These are phyloP conservation scores for Megathymus violae DNA, from an alignment of 1,140 invertebrate genomes.

Conservation along the genomic window DNA sequence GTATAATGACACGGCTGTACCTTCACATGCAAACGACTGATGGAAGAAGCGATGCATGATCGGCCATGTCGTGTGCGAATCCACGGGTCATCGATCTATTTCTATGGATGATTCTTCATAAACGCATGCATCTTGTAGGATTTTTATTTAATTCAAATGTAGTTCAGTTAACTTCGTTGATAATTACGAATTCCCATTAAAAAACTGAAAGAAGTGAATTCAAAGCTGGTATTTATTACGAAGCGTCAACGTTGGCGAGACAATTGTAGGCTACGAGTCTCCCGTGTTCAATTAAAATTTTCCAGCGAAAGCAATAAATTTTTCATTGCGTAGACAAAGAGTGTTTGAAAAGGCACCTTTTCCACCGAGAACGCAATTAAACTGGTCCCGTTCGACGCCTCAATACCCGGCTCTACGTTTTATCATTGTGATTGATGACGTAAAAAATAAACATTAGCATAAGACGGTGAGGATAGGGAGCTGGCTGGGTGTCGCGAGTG, in stretches of 20 bases:
- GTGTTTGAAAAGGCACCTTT: constrained; percentile 53
- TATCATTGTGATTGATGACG: constrained; percentile 60
- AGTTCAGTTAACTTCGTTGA: not conserved
- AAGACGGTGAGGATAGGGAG: constrained; percentile 47
- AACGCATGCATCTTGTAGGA: not conserved
- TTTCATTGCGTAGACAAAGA: constrained; percentile 72
- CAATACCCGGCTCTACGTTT: constrained; percentile 42
- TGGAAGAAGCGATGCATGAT: constrained; percentile 16
- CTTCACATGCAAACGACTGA: constrained; percentile 15
- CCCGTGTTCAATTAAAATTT: constrained; percentile 72
- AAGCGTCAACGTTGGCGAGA: constrained; percentile 28
- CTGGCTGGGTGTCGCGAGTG: constrained; percentile 51
- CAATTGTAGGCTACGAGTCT: constrained; percentile 38
- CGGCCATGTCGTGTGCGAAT: constrained; percentile 11
- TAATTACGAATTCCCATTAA: constrained; percentile 1
- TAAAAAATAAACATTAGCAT: constrained; percentile 67
- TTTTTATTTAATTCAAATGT: not conserved
- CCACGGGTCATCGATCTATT: constrained; percentile 22
- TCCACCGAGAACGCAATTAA: constrained; percentile 59
- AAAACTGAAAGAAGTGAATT: constrained; percentile 12
- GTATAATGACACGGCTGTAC: not conserved
- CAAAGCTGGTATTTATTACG: constrained; percentile 22
- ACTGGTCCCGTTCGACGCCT: constrained; percentile 51
- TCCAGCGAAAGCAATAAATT: constrained; percentile 70
- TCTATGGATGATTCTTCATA: constrained; percentile 10